These are phyloP conservation scores for Trididemnum nubilum DNA, from an alignment of 23 tunicate genomes.

Conservation along the genomic window DNA sequence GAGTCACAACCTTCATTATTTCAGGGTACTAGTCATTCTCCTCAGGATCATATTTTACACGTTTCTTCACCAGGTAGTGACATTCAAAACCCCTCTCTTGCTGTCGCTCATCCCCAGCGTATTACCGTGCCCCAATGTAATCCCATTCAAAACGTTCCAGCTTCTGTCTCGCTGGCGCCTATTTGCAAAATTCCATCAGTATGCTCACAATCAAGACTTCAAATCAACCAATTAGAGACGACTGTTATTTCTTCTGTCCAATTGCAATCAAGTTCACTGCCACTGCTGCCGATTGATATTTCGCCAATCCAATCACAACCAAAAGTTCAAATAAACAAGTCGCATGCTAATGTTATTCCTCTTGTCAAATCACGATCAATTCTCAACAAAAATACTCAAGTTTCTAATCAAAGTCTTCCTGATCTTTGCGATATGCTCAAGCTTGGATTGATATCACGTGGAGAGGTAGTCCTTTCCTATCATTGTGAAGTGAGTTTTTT, in stretches of 20 bases:
- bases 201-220: neutral
- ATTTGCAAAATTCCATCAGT: neutral
- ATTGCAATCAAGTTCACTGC: neutral
- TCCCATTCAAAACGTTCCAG: neutral
- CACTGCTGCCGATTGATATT: no score
- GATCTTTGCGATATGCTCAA: constrained; percentile 15
- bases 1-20: neutral
- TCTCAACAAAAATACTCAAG: no score
- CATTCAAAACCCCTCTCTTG: neutral
- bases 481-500: neutral
- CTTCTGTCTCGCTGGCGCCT: neutral
- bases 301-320: no score
- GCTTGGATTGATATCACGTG: constrained; percentile 5
- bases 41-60: neutral
- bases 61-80: neutral
- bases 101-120: neutral
- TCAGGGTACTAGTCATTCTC: neutral
- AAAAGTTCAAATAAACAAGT: no score
- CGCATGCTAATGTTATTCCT: no score
- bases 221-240: neutral
- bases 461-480: neutral
- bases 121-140: neutral
- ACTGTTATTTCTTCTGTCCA: neutral
- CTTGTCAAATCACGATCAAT: no score
- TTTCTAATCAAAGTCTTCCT: no score